Conservation (phyloP, 2,888 invertebrate species). For the Callyntrura guangdongensis region DNA sequence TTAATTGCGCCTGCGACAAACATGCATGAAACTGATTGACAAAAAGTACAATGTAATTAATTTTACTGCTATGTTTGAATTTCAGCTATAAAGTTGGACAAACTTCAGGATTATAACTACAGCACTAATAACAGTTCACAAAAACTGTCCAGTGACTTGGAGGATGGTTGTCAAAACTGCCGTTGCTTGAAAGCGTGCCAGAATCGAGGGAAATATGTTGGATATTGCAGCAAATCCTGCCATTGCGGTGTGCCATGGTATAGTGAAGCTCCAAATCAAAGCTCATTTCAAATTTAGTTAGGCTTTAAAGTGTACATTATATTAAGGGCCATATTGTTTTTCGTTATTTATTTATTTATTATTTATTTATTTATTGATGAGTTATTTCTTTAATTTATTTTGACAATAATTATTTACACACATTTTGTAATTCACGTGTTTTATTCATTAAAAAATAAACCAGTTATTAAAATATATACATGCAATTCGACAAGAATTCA, state of each 20-base stretch:
- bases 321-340: neutral
- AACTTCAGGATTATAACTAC: neutral
- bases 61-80: neutral
- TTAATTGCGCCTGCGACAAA: too few species aligned
- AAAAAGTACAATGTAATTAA: too few species aligned
- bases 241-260: conserved; percentile 75
- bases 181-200: conserved; percentile 64
- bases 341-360: conserved; percentile 26
- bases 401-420: neutral
- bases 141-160: neutral
- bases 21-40: neutral
- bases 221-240: conserved; percentile 74
- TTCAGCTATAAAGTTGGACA: conserved; percentile 61
- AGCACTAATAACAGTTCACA: conserved; percentile 6
- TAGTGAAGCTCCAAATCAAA: conserved; percentile 34
- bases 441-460: too few species aligned
- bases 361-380: conserved; percentile 16
- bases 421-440: too few species aligned
- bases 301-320: conserved; percentile 26
- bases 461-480: too few species aligned
- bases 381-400: neutral
- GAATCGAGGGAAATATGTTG: conserved; percentile 65
- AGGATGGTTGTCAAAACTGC: conserved; percentile 62
- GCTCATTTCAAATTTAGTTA: neutral
- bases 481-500: too few species aligned